phyloP scores from a whole-genome alignment of 2,113 vertebrate species.

The Crotalus helleri region DNA sequence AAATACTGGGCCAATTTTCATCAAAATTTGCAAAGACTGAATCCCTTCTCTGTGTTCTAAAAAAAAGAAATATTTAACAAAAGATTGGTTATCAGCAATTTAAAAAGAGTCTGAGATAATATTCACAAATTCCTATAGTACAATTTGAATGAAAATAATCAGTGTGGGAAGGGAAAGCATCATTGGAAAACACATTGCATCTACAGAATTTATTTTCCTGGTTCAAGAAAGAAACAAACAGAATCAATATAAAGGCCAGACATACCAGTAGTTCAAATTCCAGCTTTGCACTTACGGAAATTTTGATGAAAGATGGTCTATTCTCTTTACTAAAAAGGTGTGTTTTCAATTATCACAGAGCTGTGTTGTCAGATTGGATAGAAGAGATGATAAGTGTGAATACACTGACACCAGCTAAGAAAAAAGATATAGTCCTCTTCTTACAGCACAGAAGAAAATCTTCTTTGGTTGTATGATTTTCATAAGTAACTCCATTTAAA shows the following conservation, averaged over 20 bases:
- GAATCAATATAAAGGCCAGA: conserved; percentile 2
- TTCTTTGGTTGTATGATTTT: neutral
- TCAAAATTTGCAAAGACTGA: neutral
- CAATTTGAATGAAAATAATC: neutral
- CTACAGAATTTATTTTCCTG: conserved; percentile 5
- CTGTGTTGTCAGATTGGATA: neutral
- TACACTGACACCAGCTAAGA: neutral
- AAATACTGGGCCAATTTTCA: neutral
- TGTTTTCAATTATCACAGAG: conserved; percentile 8
- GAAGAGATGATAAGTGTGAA: neutral
- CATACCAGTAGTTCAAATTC: neutral
- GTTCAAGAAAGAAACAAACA: conserved; percentile 4
- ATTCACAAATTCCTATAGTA: neutral
- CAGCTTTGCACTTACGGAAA: neutral
- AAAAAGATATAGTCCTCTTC: neutral
- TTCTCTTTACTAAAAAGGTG: neutral
- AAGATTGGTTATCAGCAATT: conserved; percentile 10
- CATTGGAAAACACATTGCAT: conserved; percentile 3
- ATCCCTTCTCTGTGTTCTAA: neutral
- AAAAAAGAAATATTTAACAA: neutral
- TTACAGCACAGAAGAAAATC: neutral
- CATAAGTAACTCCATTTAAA: neutral
- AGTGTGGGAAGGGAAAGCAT: neutral
- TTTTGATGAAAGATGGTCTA: neutral
- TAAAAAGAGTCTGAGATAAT: neutral